Percentiles rank a stretch among this genome's conserved stretches.
These are phyloP conservation scores for Cydia splendana DNA, from an alignment of 1,140 invertebrate species.

Conservation along the genomic window DNA sequence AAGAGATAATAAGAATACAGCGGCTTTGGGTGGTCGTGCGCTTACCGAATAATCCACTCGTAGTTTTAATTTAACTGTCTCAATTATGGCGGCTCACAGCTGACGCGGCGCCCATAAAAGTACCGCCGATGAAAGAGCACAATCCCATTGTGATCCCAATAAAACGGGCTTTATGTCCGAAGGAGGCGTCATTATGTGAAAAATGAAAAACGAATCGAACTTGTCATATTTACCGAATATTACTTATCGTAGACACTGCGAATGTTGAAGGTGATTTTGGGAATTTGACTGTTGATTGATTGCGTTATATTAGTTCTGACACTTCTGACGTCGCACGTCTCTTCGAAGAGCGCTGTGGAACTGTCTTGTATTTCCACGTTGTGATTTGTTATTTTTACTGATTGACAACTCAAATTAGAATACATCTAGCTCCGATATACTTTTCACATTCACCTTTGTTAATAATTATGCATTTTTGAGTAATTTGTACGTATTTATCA, in stretches of 20 bases:
- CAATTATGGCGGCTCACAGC: slow-evolving; percentile 68
- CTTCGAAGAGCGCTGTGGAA: not conserved
- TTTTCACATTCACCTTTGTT: not conserved
- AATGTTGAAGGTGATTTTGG: slow-evolving; percentile 35
- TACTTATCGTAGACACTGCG: slow-evolving; percentile 47
- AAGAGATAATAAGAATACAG: slow-evolving; percentile 30
- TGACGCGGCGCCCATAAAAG: slow-evolving; percentile 70
- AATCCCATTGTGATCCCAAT: slow-evolving; percentile 73
- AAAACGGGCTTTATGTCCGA: slow-evolving; percentile 71
- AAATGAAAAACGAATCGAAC: slow-evolving; percentile 75
- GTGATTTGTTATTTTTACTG: not conserved
- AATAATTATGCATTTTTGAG: not conserved
- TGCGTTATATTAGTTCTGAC: slow-evolving; percentile 23
- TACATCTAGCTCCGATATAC: not conserved
- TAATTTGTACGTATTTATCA: slow-evolving; percentile 6
- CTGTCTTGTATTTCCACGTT: not conserved
- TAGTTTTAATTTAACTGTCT: slow-evolving; percentile 64
- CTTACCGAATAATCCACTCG: slow-evolving; percentile 37
- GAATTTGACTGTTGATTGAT: slow-evolving; percentile 49
- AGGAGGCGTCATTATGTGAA: slow-evolving; percentile 69
- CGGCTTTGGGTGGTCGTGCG: slow-evolving; percentile 42
- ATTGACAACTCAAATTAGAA: not conserved
- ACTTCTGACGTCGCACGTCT: not conserved
- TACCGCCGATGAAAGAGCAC: slow-evolving; percentile 73
- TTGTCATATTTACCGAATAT: slow-evolving; percentile 70